phyloP scores from a whole-genome alignment of 2,113 vertebrate species.

The Anarrhichthys ocellatus region DNA sequence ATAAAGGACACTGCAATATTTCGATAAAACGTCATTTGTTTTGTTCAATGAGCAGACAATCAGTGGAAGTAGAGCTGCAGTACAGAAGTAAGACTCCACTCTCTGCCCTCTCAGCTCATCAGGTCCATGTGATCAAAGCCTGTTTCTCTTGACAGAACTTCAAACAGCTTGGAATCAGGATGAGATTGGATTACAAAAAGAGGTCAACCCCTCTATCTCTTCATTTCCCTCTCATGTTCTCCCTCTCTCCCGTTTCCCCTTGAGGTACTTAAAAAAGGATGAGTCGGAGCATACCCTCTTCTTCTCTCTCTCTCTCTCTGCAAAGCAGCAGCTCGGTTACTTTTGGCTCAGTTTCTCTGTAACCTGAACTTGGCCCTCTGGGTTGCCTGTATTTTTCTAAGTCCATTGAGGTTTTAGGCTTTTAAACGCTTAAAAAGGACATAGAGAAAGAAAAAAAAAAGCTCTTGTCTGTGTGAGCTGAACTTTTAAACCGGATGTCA shows the following conservation, averaged over 20 bases:
- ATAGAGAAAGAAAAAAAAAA: conserved; percentile 15
- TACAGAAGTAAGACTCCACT: conserved; percentile 38
- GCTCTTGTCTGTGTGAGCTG: conserved; percentile 13
- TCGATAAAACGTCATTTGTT: background rate
- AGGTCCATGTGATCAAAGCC: conserved; percentile 83
- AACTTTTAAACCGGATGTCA: conserved; percentile 43
- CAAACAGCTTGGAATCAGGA: conserved; percentile 83
- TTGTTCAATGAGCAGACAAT: conserved; percentile 32
- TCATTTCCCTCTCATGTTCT: conserved; percentile 28
- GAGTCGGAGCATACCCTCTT: conserved; percentile 45
- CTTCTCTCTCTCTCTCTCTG: conserved; percentile 17
- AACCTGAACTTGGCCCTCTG: conserved; percentile 54
- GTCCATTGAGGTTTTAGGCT: conserved; percentile 32
- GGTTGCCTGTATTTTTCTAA: conserved; percentile 50
- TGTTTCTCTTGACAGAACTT: conserved; percentile 80
- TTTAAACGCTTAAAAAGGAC: conserved; percentile 51
- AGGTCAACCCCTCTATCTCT: conserved; percentile 60
- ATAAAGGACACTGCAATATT: background rate
- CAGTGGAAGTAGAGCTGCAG: background rate
- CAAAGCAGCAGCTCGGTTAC: conserved; percentile 64
- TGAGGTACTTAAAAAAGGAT: conserved; percentile 64
- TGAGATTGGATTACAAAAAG: conserved; percentile 80
- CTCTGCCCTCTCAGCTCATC: conserved; percentile 74
- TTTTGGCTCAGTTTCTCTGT: conserved; percentile 62
- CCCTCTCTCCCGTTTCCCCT: background rate